A percentile compares a stretch with the other conserved stretches of the same genome.
These are phyloP conservation scores for Crepidodera aurea DNA, from an alignment of 2,888 invertebrate species.

Conservation along the genomic window DNA sequence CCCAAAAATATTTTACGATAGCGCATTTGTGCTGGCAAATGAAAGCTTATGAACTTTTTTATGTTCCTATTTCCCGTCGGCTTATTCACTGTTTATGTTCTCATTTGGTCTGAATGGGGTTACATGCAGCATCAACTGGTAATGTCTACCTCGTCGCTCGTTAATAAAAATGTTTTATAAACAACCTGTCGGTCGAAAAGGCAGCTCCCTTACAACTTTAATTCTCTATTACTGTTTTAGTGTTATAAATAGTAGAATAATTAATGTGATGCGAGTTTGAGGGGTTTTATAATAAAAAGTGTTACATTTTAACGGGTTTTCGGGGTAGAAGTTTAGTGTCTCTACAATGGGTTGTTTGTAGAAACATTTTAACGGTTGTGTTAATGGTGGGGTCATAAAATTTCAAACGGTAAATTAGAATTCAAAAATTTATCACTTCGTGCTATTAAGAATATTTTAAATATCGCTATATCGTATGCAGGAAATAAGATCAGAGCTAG, in stretches of 20 bases:
- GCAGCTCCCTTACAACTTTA: constrained; percentile 1
- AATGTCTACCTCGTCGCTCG: neutral
- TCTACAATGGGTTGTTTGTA: too few relatives aligned
- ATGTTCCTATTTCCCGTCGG: constrained; percentile 18
- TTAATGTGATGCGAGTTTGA: too few relatives aligned
- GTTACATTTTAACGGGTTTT: too few relatives aligned
- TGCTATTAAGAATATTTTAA: too few relatives aligned
- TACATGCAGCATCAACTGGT: constrained; percentile 10
- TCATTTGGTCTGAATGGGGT: constrained; percentile 10
- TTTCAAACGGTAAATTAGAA: too few relatives aligned
- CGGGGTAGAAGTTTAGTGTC: too few relatives aligned
- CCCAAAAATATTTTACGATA: constrained; percentile 23
- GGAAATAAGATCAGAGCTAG: too few relatives aligned
- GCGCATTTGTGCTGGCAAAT: constrained; percentile 17
- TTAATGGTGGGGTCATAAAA: too few relatives aligned
- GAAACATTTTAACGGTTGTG: too few relatives aligned
- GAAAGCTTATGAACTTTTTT: constrained; percentile 31
- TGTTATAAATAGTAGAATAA: constrained; percentile 9
- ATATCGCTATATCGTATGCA: too few relatives aligned
- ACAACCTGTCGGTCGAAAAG: constrained; percentile 10
- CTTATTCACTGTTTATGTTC: constrained; percentile 28
- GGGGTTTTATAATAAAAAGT: too few relatives aligned
- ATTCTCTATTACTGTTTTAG: constrained; percentile 35
- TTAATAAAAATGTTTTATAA: constrained; percentile 24
- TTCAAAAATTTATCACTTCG: too few relatives aligned